phyloP scores from a whole-genome alignment of 2,888 invertebrate genomes.

The Cosmopolites sordidus region DNA sequence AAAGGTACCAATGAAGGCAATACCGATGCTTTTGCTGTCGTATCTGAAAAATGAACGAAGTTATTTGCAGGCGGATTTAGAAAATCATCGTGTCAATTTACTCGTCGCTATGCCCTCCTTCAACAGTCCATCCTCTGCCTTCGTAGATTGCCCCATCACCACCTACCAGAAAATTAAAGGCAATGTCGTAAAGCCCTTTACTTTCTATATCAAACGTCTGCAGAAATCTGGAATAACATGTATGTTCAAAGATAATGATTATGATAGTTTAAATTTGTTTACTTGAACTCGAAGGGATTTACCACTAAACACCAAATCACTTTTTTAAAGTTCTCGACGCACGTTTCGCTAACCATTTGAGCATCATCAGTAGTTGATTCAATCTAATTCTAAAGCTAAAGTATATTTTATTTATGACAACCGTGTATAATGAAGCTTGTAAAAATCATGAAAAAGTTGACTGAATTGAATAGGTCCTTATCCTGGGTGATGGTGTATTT shows the following conservation, averaged over 20 bases:
- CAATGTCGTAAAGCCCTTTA: conserved; percentile 50
- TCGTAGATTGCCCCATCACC: conserved; percentile 74
- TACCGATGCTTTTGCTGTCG: conserved; percentile 63
- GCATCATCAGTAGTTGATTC: too few relatives aligned
- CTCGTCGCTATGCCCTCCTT: conserved; percentile 57
- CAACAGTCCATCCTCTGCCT: conserved; percentile 50
- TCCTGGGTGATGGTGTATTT: background rate
- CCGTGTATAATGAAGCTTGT: too few relatives aligned
- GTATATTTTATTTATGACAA: too few relatives aligned
- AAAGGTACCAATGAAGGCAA: conserved; percentile 71
- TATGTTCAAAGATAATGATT: background rate
- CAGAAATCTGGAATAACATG: conserved; percentile 40
- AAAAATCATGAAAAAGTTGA: background rate
- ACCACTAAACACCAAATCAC: too few relatives aligned
- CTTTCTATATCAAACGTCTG: conserved; percentile 69
- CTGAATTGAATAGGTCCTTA: background rate
- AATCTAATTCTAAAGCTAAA: too few relatives aligned
- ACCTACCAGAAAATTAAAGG: conserved; percentile 54
- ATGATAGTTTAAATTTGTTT: background rate
- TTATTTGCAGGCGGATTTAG: background rate
- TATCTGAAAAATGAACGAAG: conserved; percentile 39
- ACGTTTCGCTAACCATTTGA: too few relatives aligned
- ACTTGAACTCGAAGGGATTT: too few relatives aligned
- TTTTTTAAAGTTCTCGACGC: too few relatives aligned
- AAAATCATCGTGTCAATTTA: conserved; percentile 1